Evolutionary conservation across 1,140 invertebrate species (phyloP), one percentile per base, ranked within the genome.

Genomic region (Galendromus occidentalis): DNA sequence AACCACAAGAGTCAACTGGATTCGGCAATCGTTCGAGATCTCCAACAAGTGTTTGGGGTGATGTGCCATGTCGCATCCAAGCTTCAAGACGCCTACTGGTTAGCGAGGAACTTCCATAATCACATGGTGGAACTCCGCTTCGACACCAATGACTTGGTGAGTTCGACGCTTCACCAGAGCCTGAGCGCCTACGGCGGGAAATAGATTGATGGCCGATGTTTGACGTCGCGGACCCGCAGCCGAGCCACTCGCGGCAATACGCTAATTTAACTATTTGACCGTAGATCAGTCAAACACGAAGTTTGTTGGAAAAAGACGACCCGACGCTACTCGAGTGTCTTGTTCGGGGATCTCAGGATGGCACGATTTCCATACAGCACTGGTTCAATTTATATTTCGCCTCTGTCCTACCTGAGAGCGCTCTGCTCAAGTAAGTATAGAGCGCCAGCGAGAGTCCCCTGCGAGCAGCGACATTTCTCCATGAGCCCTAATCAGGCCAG

Each of bases 61-160:
- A 59, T 59, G 51, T 59, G 51, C 9, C 51, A 33, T n/a, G 51
- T 59, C 6, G 51, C 51, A 6, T 14, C 51, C 4, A 59, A 59
- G 25, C 33, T 59, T 25, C 51, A 59, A 25, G 51, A 59, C 25
- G 51, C 51, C 51, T 59, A 59, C 9, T 59, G 51, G 51, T 33
- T 59, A 29, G 12, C 22, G 25, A 59, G 51, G 9, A 59, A 59
- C 20, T 59, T 59, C 22, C 33, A 59, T 33, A 59, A 59, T 22
- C 51, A 59, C 33, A 59, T 59, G 51, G 1, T 59, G 14, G 51
- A 17, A 22, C 51, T 59, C 12, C 14, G 22, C 2, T 20, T 59
- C 2, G 51, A 59, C 20, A 9, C 51, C 14, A 59, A 17, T 17
- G 51, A 59, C 17, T 14, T 59, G 51, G 51, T 59, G 33, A 17